A percentile compares a stretch with the other conserved stretches of the same genome.
These are phyloP conservation scores for Eremobia ochroleuca DNA, from an alignment of 2,888 invertebrate species.

Conservation along the genomic window DNA sequence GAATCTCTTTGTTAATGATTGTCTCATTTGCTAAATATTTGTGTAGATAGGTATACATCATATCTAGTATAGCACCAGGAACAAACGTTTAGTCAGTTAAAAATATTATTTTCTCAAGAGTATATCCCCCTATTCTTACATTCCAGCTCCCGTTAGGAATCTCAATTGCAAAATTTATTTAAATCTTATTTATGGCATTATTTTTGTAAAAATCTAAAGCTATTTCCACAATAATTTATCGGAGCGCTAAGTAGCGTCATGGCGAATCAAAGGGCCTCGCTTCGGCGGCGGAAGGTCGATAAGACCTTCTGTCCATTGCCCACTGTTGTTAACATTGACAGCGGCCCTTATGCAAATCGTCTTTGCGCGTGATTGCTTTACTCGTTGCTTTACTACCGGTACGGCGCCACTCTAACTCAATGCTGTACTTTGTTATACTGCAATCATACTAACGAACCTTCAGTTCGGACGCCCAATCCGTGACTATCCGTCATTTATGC, in stretches of 20 bases:
- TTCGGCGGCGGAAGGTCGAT: constrained; percentile 80
- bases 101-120: not conserved
- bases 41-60: not conserved
- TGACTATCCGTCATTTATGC: constrained; percentile 74
- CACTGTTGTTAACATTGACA: constrained; percentile 83
- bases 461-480: constrained; percentile 72
- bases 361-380: constrained; percentile 77
- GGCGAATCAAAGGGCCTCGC: constrained; percentile 88
- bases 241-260: constrained; percentile 77
- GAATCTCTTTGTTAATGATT: not conserved
- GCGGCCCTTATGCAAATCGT: constrained; percentile 88
- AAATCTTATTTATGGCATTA: constrained; percentile 35
- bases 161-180: constrained; percentile 71
- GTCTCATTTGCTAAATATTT: not conserved
- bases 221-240: constrained; percentile 72
- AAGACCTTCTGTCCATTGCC: constrained; percentile 84
- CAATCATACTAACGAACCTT: constrained; percentile 74
- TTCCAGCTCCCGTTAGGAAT: constrained; percentile 43
- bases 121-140: constrained; percentile 14
- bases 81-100: not conserved
- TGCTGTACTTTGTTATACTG: constrained; percentile 68
- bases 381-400: constrained; percentile 68
- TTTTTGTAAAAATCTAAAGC: constrained; percentile 62
- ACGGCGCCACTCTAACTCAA: constrained; percentile 54
- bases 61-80: not conserved